Conservation (phyloP, 2,113 vertebrate genomes). For the Solea solea region DNA sequence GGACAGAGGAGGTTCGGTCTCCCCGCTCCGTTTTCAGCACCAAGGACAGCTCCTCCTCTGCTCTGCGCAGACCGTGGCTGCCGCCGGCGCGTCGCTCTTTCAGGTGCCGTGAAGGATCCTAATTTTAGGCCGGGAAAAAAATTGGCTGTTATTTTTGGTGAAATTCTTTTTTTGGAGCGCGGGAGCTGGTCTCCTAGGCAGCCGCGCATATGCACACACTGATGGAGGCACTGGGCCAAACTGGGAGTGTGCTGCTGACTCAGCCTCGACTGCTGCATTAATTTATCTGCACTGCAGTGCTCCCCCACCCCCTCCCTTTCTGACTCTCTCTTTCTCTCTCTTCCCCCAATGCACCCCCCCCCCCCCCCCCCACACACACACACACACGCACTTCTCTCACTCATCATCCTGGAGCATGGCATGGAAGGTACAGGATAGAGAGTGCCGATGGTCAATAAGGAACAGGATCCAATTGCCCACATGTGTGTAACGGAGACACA, state of each 20-base stretch:
- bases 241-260: conserved; percentile 83
- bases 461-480: conserved; percentile 22
- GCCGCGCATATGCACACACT: conserved; percentile 29
- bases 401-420: conserved; percentile 51
- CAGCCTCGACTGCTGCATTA: conserved; percentile 83
- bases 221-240: conserved; percentile 66
- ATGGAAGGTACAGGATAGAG: conserved; percentile 3
- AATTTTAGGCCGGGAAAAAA: not conserved
- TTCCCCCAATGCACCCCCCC: conserved; percentile 35
- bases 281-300: conserved; percentile 87
- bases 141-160: not conserved
- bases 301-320: conserved; percentile 65
- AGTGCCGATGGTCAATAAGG: conserved; percentile 35
- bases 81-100: not conserved
- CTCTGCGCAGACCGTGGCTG: not conserved
- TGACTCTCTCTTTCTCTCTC: not conserved
- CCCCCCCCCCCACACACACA: conserved; percentile 17
- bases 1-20: not conserved
- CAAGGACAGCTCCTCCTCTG: conserved; percentile 52
- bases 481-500: conserved; percentile 34
- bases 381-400: conserved; percentile 51
- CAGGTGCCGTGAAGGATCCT: not conserved
- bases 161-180: not conserved
- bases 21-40: conserved; percentile 31
- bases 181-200: conserved; percentile 20